Evolutionary conservation across 2,888 invertebrate species (phyloP).

Genomic region (Trilocha varians): DNA sequence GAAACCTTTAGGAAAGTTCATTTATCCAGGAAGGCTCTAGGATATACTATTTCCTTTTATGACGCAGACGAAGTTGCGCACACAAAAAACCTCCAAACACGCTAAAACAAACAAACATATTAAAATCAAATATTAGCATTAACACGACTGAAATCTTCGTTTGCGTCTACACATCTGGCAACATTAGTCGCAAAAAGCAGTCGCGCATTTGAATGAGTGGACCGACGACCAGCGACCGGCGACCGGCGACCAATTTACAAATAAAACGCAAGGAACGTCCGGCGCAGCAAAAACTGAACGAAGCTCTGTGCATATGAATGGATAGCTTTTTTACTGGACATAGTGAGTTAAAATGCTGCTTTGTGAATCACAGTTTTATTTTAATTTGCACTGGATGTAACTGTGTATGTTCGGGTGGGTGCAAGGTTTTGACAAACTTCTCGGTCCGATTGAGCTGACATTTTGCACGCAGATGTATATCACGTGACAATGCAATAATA

Average conservation of each 20-base stretch:
- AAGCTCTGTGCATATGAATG: slow-evolving; percentile 66
- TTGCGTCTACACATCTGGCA: background rate
- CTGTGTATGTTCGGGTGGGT: no score
- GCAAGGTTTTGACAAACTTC: no score
- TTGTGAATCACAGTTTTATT: slow-evolving; percentile 26
- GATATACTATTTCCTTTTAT: no score
- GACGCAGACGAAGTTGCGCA: no score
- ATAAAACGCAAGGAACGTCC: slow-evolving; percentile 68
- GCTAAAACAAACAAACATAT: background rate
- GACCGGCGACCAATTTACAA: slow-evolving; percentile 61
- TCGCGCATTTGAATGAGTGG: slow-evolving; percentile 64
- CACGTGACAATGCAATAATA: no score
- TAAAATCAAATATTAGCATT: background rate
- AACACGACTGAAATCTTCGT: background rate
- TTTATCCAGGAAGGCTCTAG: no score
- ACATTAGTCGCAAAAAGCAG: slow-evolving; percentile 50
- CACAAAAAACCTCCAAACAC: no score
- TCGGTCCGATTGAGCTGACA: no score
- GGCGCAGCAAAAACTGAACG: slow-evolving; percentile 59
- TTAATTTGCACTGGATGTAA: slow-evolving; percentile 3
- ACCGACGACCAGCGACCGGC: slow-evolving; percentile 27
- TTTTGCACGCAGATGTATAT: no score
- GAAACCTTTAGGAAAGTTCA: no score
- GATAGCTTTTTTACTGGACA: slow-evolving; percentile 47
- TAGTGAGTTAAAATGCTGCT: slow-evolving; percentile 38